Evolutionary conservation across 1,140 invertebrate species (phyloP).

Genomic region (Leptoteleia sp.): DNA sequence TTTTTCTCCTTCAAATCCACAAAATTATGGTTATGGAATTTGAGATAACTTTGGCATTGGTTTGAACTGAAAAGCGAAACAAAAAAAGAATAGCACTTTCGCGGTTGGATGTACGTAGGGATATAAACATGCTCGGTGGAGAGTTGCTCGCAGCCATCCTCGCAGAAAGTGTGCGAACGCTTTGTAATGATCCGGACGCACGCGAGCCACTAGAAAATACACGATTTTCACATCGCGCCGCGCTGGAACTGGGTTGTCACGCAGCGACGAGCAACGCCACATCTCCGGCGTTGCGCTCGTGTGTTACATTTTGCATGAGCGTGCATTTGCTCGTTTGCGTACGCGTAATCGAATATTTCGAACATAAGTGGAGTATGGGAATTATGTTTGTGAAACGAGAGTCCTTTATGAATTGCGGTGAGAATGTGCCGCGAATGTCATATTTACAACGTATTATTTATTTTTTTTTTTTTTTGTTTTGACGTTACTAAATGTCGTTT

Average conservation of each 20-base stretch:
- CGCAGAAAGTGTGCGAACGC: conserved; percentile 39
- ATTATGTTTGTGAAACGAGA: background rate
- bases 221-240: conserved; percentile 28
- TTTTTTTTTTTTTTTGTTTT: too few species aligned
- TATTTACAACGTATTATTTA: too few species aligned
- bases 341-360: conserved; percentile 1
- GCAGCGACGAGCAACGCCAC: conserved; percentile 9
- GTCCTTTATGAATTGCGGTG: background rate
- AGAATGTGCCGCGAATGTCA: too few species aligned
- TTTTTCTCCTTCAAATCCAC: too few species aligned
- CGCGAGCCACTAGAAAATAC: conserved; percentile 38
- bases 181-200: conserved; percentile 39
- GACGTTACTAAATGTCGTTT: too few species aligned
- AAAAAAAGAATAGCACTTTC: too few species aligned
- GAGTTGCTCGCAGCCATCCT: conserved; percentile 9
- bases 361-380: conserved; percentile 12
- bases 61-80: too few species aligned
- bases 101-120: too few species aligned
- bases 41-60: too few species aligned
- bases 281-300: conserved; percentile 12
- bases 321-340: background rate
- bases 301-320: conserved; percentile 17
- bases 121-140: too few species aligned
- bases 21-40: too few species aligned
- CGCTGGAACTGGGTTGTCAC: conserved; percentile 37